A percentile compares a stretch with the other conserved stretches of the same genome.
phyloP scores from a whole-genome alignment of 2,888 invertebrate species.

The Diarsia rubi region DNA sequence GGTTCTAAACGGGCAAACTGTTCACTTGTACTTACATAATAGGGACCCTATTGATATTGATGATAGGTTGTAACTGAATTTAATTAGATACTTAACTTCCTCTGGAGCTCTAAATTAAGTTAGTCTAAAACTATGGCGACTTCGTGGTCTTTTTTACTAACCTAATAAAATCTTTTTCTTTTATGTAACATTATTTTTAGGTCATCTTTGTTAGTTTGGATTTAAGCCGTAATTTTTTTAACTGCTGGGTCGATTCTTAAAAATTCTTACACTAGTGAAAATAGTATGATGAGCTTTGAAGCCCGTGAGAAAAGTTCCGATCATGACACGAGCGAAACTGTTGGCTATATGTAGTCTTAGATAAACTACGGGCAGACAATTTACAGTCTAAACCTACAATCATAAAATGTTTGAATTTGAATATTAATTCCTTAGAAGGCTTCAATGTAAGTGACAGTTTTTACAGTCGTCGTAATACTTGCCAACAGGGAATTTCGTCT shows the following conservation, averaged over 20 bases:
- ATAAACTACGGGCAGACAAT: background rate
- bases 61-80: constrained; percentile 32
- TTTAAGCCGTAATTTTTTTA: background rate
- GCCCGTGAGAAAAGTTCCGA: no score
- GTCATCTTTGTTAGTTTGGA: background rate
- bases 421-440: background rate
- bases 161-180: background rate
- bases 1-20: constrained; percentile 62
- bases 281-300: no score
- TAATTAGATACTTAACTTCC: constrained; percentile 23
- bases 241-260: background rate
- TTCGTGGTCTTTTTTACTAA: background rate
- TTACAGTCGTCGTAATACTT: background rate
- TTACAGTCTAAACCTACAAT: background rate
- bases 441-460: background rate
- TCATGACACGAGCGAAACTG: background rate
- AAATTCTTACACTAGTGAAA: no score
- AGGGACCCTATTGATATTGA: constrained; percentile 41
- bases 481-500: background rate
- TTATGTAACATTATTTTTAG: background rate
- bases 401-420: background rate
- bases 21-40: constrained; percentile 45
- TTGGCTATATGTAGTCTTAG: rapidly evolving
- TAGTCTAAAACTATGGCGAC: background rate
- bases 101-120: background rate